These are phyloP conservation scores for Trissolcus basalis DNA, from an alignment of 1,140 invertebrate genomes.

Conservation along the genomic window DNA sequence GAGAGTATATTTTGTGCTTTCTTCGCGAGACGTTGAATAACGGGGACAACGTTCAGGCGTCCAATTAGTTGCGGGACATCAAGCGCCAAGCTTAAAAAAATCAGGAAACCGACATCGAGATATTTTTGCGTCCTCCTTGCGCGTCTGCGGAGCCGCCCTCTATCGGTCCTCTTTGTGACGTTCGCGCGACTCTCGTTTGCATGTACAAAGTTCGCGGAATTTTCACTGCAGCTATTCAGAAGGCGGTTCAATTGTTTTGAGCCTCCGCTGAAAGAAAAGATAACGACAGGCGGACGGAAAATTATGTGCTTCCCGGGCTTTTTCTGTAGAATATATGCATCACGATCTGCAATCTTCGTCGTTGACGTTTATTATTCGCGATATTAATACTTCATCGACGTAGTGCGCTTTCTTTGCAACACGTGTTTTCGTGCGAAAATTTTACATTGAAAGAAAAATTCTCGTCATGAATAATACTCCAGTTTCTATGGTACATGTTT, in stretches of 20 bases:
- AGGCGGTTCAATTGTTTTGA: slow-evolving; percentile 51
- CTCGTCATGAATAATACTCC: not conserved
- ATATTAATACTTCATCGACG: slow-evolving; percentile 47
- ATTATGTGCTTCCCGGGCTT: slow-evolving; percentile 36
- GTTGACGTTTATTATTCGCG: slow-evolving; percentile 46
- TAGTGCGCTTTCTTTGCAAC: slow-evolving; percentile 22
- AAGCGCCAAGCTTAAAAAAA: slow-evolving; percentile 37
- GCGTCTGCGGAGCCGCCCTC: slow-evolving; percentile 9
- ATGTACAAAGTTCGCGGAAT: slow-evolving; percentile 39
- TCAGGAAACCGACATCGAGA: slow-evolving; percentile 45
- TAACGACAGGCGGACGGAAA: slow-evolving; percentile 54
- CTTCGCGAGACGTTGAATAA: slow-evolving; percentile 45
- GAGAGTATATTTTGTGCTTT: slow-evolving; percentile 29
- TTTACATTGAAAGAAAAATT: slow-evolving; percentile 9
- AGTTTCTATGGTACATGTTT: too few species aligned
- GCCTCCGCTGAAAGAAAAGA: slow-evolving; percentile 48
- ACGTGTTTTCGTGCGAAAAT: slow-evolving; percentile 33
- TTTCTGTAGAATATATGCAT: slow-evolving; percentile 43
- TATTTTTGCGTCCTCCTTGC: slow-evolving; percentile 32
- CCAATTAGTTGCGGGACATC: slow-evolving; percentile 54
- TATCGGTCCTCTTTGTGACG: slow-evolving; percentile 2
- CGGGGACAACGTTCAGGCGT: slow-evolving; percentile 46
- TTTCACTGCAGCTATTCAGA: slow-evolving; percentile 37
- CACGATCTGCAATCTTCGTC: slow-evolving; percentile 40
- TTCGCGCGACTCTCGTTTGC: slow-evolving; percentile 36